Evolutionary conservation across 2,888 invertebrate species (phyloP).

Genomic region (Habroteleia sp.): DNA sequence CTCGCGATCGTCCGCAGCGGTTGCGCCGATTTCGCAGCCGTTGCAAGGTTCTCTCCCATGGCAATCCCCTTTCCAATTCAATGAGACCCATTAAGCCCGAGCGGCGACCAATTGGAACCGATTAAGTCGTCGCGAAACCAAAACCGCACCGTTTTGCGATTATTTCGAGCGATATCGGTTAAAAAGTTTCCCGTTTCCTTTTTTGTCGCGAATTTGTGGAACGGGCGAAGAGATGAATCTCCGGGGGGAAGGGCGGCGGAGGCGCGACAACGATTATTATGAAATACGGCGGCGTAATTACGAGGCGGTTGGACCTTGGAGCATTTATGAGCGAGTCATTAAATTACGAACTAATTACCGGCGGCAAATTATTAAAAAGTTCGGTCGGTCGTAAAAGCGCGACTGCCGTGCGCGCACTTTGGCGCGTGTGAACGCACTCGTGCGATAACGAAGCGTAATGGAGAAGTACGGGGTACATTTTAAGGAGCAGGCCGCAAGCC

Average conservation of each 20-base stretch:
- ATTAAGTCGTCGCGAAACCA: too few species aligned
- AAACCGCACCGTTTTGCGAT: too few species aligned
- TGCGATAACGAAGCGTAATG: conserved; percentile 46
- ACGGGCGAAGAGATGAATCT: too few species aligned
- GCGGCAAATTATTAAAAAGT: conserved; percentile 79
- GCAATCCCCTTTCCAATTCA: conserved; percentile 7
- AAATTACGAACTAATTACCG: conserved; percentile 80
- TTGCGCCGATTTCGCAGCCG: too few species aligned
- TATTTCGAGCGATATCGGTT: too few species aligned
- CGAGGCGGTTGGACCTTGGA: conserved; percentile 68
- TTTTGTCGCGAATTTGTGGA: too few species aligned
- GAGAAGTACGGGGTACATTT: conserved; percentile 22
- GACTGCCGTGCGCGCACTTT: conserved; percentile 70
- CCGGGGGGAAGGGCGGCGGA: conserved; percentile 60
- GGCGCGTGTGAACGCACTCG: conserved; percentile 38
- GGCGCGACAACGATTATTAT: conserved; percentile 73
- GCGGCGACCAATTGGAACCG: too few species aligned
- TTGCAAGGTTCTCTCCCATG: background rate
- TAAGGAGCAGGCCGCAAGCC: background rate
- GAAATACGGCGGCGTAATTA: conserved; percentile 77
- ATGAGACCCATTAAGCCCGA: conserved; percentile 12
- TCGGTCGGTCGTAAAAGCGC: conserved; percentile 77
- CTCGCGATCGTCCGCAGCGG: too few species aligned
- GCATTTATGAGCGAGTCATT: conserved; percentile 77
- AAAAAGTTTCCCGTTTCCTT: too few species aligned